Evolutionary conservation across 2,797 vertebrate species (phyloP), one percentile per base, ranked within the genome.

Genomic region (Fistularia commersonii): DNA sequence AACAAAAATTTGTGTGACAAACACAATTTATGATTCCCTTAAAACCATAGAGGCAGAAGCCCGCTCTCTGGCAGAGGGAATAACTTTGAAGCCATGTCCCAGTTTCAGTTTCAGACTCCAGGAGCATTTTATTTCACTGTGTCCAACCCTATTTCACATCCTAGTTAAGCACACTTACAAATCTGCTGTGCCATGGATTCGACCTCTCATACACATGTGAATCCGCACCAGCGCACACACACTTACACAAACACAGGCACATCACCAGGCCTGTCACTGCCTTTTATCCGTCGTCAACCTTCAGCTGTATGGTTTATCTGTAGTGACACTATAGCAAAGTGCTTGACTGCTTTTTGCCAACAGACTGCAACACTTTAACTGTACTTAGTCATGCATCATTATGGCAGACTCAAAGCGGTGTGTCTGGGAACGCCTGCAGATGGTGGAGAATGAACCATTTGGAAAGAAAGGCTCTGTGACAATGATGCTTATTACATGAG

Each of bases 291-390:
- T 77, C 73, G 82, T 87, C 87, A 89, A 84, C 85, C 86, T 82
- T 87, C 86, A 83, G 80, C 85, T 70, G 75, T 80, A 77, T 67
- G 84, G 73, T 86, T 88, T 88, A 89, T 90, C 82, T 79, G 78
- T 84, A 86, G 80, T 89, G 87, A 90, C 87, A 88, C 84, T 85
- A 83, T 79, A 77, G 86, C 87, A 86, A 88, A 86, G 86, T 83
- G 87, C 85, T 87, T 80, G 81, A 84, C 84, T 87, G 82, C 85
- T 86, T 88, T 88, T 86, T 81, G 86, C 87, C 87, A 89, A 85
- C 88, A 90, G 86, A 88, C 88, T 86, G 85, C 85, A 88, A 86
- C 83, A 82, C 88, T 88, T 87, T 89, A 88, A 88, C 86, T 88
- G 84, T 88, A 88, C 86, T 88, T 89, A 89, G 87, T 88, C 88